Percentiles rank a stretch among this genome's conserved stretches.
phyloP scores from a whole-genome alignment of 2,888 invertebrate species.

The Strigamia crassipes region DNA sequence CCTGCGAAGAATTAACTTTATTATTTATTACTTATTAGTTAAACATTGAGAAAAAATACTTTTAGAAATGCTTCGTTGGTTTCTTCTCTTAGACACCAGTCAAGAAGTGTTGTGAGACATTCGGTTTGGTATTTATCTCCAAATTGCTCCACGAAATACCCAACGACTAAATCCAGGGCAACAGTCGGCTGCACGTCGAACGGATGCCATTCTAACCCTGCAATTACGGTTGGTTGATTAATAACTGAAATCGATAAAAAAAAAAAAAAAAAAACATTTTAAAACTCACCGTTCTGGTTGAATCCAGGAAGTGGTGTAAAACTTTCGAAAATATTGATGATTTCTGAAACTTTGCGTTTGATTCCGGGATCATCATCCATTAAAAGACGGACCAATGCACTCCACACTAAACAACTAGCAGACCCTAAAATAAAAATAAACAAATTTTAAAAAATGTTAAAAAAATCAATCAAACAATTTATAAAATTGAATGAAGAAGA shows the following conservation, averaged over 20 bases:
- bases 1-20: slow-evolving; percentile 49
- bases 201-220: slow-evolving; percentile 8
- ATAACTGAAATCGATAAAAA: not conserved
- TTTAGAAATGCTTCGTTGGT: slow-evolving; percentile 45
- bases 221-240: not conserved
- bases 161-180: slow-evolving; percentile 50
- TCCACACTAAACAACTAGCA: slow-evolving; percentile 50
- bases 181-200: slow-evolving; percentile 47
- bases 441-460: not conserved
- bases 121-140: slow-evolving; percentile 44
- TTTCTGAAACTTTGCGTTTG: slow-evolving; percentile 43
- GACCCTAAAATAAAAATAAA: slow-evolving; percentile 45
- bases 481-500: not conserved
- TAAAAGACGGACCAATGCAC: slow-evolving; percentile 51
- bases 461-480: not conserved
- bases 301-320: not conserved
- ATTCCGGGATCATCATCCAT: slow-evolving; percentile 53
- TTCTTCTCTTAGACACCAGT: slow-evolving; percentile 50
- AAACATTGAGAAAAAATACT: not conserved
- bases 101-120: slow-evolving; percentile 50
- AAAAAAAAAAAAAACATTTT: no score
- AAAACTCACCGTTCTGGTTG: not conserved
- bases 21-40: not conserved
- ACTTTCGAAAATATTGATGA: slow-evolving; percentile 43
- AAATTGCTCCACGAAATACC: slow-evolving; percentile 49